phyloP scores from a whole-genome alignment of 2,888 invertebrate species.

The Tiliacea citrago region DNA sequence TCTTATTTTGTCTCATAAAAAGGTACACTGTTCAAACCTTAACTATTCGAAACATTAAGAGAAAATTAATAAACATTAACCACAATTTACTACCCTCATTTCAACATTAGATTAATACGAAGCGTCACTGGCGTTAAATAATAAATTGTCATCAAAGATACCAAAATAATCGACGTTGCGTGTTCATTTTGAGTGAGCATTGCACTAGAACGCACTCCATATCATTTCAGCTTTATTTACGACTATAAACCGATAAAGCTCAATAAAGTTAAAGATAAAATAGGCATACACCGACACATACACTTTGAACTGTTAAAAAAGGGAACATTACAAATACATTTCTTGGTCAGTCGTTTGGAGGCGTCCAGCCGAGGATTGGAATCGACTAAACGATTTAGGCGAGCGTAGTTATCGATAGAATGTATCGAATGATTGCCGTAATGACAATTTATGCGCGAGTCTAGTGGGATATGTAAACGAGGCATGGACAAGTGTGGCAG shows the following conservation, averaged over 20 bases:
- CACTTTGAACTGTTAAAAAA: constrained; percentile 71
- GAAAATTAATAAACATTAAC: constrained; percentile 63
- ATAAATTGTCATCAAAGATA: constrained; percentile 71
- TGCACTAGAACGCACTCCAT: constrained; percentile 68
- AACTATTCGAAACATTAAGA: constrained; percentile 37
- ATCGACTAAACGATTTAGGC: constrained; percentile 79
- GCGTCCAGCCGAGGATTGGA: constrained; percentile 80
- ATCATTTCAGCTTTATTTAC: constrained; percentile 80
- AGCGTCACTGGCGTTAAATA: constrained; percentile 64
- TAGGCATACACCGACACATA: constrained; percentile 75
- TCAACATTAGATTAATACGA: constrained; percentile 71
- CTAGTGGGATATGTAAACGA: constrained; percentile 87
- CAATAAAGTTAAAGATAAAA: constrained; percentile 82
- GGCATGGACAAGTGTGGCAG: constrained; percentile 79
- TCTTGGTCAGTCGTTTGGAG: constrained; percentile 73
- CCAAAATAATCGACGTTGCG: constrained; percentile 74
- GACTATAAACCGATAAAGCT: constrained; percentile 81
- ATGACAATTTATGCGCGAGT: constrained; percentile 88
- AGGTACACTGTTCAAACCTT: constrained; percentile 27
- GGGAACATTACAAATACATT: constrained; percentile 72
- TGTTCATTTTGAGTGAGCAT: constrained; percentile 71
- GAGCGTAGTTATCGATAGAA: constrained; percentile 82
- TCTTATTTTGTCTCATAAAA: constrained; percentile 33
- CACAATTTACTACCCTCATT: constrained; percentile 67
- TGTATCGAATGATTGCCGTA: constrained; percentile 86